phyloP scores from a whole-genome alignment of 92 coral and sea anemone species.

The Siderastrea radians region DNA sequence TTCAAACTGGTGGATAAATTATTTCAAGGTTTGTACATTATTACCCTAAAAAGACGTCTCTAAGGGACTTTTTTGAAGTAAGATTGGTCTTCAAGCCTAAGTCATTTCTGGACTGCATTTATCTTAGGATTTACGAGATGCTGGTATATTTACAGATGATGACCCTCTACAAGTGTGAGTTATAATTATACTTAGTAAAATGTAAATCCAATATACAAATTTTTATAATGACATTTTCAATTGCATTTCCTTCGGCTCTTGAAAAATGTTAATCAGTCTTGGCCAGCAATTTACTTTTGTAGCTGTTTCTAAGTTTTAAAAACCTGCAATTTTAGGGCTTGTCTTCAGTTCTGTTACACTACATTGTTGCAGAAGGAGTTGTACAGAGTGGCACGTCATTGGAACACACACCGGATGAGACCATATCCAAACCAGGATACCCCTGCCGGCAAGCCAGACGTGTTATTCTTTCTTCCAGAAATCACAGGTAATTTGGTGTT shows the following conservation, averaged over 20 bases:
- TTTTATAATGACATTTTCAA: neutral
- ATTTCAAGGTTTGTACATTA: constrained; percentile 23
- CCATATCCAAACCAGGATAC: constrained; percentile 27
- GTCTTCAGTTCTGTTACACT: too few species aligned
- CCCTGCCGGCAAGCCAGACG: too few species aligned
- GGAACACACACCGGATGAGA: constrained; percentile 30
- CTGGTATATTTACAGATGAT: constrained; percentile 21
- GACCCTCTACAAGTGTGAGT: constrained; percentile 30
- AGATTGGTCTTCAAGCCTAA: neutral
- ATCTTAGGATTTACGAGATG: constrained; percentile 41
- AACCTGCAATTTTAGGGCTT: neutral
- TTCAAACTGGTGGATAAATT: constrained; percentile 46
- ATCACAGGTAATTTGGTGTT: constrained; percentile 1
- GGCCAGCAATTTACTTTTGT: neutral
- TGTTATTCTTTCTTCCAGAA: constrained; percentile 5
- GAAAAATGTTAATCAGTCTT: too few species aligned
- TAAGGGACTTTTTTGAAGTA: too few species aligned
- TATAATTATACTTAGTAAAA: neutral
- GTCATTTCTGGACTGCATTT: neutral
- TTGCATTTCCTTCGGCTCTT: too few species aligned
- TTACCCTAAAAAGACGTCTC: neutral
- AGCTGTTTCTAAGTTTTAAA: neutral
- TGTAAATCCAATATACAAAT: too few species aligned
- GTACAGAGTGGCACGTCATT: too few species aligned
- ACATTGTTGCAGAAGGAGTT: too few species aligned